Percentiles rank a stretch among this genome's conserved stretches.
These are phyloP conservation scores for Halcyon leucocephala DNA, from an alignment of 2,797 vertebrate genomes.

Conservation along the genomic window DNA sequence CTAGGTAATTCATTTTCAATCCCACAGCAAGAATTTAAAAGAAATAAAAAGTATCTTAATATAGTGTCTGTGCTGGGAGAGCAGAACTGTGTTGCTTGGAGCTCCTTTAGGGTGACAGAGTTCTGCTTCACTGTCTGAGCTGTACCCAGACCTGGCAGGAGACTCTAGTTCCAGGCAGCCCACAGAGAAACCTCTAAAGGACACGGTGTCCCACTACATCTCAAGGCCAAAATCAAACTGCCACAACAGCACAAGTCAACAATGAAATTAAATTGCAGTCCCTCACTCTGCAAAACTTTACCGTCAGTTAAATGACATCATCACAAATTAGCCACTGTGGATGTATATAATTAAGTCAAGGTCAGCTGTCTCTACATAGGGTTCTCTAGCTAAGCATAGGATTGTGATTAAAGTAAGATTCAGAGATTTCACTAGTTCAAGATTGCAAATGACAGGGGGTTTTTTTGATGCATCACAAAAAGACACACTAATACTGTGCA, in stretches of 20 bases:
- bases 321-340: background rate
- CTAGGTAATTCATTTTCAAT: background rate
- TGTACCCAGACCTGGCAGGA: background rate
- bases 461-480: background rate
- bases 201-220: background rate
- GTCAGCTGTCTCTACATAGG: background rate
- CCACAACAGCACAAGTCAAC: background rate
- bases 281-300: background rate
- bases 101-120: background rate
- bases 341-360: background rate
- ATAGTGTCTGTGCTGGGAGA: background rate
- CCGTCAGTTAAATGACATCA: constrained; percentile 5
- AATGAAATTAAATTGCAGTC: constrained; percentile 9
- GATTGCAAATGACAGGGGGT: background rate
- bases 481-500: background rate
- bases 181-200: background rate
- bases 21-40: background rate
- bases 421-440: background rate
- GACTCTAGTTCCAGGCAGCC: background rate
- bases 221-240: background rate
- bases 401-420: constrained; percentile 8
- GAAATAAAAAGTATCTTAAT: background rate
- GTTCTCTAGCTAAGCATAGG: background rate
- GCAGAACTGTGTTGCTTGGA: background rate
- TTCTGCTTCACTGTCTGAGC: background rate